These are phyloP conservation scores for Mormyrus iriodes DNA, from an alignment of 2,113 vertebrate genomes.

Conservation along the genomic window DNA sequence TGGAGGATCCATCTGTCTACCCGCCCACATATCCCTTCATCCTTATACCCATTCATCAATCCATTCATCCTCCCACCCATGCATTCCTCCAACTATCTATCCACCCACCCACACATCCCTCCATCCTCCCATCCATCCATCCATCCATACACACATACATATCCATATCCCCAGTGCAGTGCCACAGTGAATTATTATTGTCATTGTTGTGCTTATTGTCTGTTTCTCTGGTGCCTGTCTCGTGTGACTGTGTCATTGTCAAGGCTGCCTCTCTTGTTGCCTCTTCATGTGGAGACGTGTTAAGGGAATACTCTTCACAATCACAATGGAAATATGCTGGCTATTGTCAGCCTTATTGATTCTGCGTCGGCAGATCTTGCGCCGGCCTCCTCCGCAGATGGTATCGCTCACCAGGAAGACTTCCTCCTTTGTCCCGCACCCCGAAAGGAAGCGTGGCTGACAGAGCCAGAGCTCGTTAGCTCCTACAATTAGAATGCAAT, in stretches of 20 bases:
- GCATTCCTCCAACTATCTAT: not conserved
- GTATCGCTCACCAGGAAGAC: conserved; percentile 10
- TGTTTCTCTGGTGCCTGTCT: not conserved
- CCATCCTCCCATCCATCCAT: not conserved
- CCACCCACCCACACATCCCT: not conserved
- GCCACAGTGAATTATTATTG: not conserved
- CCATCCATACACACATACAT: not conserved
- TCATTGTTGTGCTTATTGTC: not conserved
- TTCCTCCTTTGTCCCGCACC: conserved; percentile 21
- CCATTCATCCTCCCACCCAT: not conserved
- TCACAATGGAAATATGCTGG: not conserved
- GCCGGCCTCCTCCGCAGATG: not conserved
- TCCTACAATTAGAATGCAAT: conserved; percentile 24
- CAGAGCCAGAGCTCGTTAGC: conserved; percentile 4
- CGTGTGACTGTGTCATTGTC: not conserved
- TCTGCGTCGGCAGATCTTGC: not conserved
- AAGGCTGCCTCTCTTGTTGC: not conserved
- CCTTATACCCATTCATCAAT: not conserved
- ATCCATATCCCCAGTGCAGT: not conserved
- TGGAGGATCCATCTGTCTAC: not conserved
- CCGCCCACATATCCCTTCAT: not conserved
- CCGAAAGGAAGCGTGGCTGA: conserved; percentile 11
- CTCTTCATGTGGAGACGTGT: not conserved
- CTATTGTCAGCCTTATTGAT: conserved; percentile 11
- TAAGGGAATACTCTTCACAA: not conserved